These are phyloP conservation scores for Danio rerio DNA, from an alignment of 2,113 vertebrate genomes.

Conservation along the genomic window DNA sequence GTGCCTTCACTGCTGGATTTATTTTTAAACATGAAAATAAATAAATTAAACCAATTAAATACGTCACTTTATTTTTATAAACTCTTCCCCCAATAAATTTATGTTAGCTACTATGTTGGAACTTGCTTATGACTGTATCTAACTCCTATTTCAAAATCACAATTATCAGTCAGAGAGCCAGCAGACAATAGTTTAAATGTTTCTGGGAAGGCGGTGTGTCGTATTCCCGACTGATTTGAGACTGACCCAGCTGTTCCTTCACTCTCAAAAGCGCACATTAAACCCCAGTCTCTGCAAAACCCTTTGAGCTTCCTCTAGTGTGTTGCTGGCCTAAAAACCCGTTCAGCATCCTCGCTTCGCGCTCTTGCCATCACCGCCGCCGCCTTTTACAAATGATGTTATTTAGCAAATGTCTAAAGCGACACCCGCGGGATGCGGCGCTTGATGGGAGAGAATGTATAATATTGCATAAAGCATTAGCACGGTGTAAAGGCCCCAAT, in stretches of 20 bases:
- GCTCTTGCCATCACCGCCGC: constrained; percentile 68
- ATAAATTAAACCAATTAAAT: too few relatives aligned
- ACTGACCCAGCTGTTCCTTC: neutral
- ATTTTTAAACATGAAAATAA: too few relatives aligned
- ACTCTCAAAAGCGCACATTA: constrained; percentile 39
- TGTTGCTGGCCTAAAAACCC: neutral
- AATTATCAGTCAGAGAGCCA: too few relatives aligned
- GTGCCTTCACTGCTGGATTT: too few relatives aligned
- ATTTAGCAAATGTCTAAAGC: constrained; percentile 80
- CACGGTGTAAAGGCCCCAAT: constrained; percentile 74
- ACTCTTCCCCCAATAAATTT: neutral
- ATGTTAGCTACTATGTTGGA: neutral
- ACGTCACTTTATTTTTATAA: too few relatives aligned
- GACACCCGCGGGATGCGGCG: constrained; percentile 74
- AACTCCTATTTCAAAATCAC: neutral
- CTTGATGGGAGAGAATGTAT: constrained; percentile 75
- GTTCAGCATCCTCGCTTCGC: constrained; percentile 21
- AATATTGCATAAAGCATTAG: constrained; percentile 79
- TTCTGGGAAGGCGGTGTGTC: neutral
- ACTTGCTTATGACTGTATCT: neutral
- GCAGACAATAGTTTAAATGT: neutral
- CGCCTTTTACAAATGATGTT: constrained; percentile 82
- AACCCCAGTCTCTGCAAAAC: neutral
- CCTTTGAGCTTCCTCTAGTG: neutral
- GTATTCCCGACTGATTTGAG: neutral